These are phyloP conservation scores for Falco cherrug DNA, from an alignment of 2,797 vertebrate genomes.

Conservation along the genomic window DNA sequence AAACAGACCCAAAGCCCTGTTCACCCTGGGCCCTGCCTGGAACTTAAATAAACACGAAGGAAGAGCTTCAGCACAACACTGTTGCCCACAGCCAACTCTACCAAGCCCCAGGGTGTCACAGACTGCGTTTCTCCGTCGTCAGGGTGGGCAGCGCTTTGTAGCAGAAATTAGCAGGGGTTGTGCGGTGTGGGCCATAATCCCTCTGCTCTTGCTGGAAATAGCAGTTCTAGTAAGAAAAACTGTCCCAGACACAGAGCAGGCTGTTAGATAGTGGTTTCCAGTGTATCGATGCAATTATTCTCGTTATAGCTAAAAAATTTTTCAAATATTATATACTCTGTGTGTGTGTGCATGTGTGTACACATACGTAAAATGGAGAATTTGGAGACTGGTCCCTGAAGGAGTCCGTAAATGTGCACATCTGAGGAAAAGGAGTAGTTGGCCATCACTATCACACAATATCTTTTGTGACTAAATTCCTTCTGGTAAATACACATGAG, in stretches of 20 bases:
- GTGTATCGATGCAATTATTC: neutral
- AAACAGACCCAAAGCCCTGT: neutral
- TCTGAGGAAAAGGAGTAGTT: neutral
- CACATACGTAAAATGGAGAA: neutral
- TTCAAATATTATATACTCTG: rapidly evolving
- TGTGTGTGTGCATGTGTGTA: neutral
- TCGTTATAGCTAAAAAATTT: neutral
- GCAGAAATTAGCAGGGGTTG: neutral
- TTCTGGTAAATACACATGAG: neutral
- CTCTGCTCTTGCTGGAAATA: neutral
- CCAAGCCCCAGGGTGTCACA: neutral
- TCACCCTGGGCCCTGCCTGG: neutral
- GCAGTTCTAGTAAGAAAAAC: neutral
- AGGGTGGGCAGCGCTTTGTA: neutral
- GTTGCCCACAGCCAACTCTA: neutral
- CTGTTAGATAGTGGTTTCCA: neutral
- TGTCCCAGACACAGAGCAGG: neutral
- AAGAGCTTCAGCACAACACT: neutral
- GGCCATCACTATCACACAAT: neutral
- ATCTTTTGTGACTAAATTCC: neutral
- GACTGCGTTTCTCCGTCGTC: rapidly evolving
- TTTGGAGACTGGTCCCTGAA: neutral
- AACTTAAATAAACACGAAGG: neutral
- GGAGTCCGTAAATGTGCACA: rapidly evolving
- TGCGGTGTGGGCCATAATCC: neutral